Evolutionary conservation across 2,797 vertebrate species (phyloP), one percentile per base, ranked within the genome.

Genomic region (Meda fulgida): DNA sequence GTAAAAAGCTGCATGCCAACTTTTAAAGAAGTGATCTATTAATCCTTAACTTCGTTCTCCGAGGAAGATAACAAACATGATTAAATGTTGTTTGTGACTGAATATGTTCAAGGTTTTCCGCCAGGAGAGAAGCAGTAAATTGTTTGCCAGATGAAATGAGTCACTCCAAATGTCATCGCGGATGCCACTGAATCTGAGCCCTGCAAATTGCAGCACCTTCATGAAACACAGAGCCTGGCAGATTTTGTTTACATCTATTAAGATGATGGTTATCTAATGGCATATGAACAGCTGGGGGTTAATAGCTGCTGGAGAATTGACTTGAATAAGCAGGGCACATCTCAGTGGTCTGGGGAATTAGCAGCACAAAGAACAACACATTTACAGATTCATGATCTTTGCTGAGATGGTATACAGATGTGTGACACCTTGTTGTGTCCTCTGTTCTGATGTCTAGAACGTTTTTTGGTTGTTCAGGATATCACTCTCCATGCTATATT

Each of bases 181-280:
- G 65, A 88, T 70, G 48, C 71, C 60, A 60, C 65, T 73, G 85
- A 87, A 84, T 83, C 84, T 77, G 76, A 88, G 79, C 79, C 51
- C 76, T 71, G 31, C 43, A 84, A 78, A 90, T 87, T 87, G 84
- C 55, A 65, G 75, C 53, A 83, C 78, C 70, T 90, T 89, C 85
- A 53, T 85, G 40, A 87, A 84, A 86, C 60, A 65, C 29, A 43
- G 77, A 83, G 71, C 66, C 77, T 84, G 86, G 85, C 88, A 88
- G 87, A 89, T 87, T 90, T 89, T 89, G 87, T 90, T 90, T 89
- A 87, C 89, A 90, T 90, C 76, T 89, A 90, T 90, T 90, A 90
- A 85, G 78, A 87, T 87, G 88, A 88, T 90, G 77, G 83, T 87
- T 90, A 87, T 90, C 88, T 90, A 90, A 90, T 87, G 84, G 87